phyloP scores from a whole-genome alignment of 2,888 invertebrate genomes.

The Orchesella flavescens region DNA sequence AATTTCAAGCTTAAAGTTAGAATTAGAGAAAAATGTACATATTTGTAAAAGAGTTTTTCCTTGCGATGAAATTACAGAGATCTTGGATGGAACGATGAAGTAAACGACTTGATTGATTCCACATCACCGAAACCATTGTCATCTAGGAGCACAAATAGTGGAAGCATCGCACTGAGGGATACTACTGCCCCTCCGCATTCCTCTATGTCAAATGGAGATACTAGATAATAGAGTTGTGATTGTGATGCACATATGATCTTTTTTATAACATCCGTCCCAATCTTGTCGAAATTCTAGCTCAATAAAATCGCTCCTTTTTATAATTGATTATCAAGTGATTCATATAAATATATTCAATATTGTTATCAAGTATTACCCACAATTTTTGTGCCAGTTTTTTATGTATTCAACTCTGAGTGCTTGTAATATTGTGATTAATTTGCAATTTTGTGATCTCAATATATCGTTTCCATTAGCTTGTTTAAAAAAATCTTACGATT shows the following conservation, averaged over 20 bases:
- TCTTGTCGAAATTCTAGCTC: constrained; percentile 31
- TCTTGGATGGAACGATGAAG: constrained; percentile 40
- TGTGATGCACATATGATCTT: constrained; percentile 23
- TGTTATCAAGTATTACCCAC: constrained; percentile 24
- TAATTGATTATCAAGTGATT: constrained; percentile 26
- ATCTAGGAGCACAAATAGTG: constrained; percentile 2
- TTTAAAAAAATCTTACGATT: neutral
- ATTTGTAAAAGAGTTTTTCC: neutral
- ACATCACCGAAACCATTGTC: constrained; percentile 42
- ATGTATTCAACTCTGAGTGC: constrained; percentile 23
- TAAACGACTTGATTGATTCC: constrained; percentile 24
- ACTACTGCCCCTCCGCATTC: neutral
- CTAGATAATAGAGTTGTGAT: constrained; percentile 17
- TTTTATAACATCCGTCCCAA: constrained; percentile 39
- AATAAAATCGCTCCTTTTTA: constrained; percentile 25
- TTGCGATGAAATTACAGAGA: neutral
- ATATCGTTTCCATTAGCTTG: constrained; percentile 6
- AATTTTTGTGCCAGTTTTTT: constrained; percentile 28
- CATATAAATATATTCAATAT: constrained; percentile 10
- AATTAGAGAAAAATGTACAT: neutral
- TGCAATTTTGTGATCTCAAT: constrained; percentile 55
- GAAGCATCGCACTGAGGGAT: neutral
- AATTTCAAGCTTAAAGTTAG: neutral
- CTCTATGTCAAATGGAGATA: neutral
- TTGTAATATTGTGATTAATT: constrained; percentile 46